Base-by-base conservation (phyloP, 2,797 vertebrate species). In the Bucorvus abyssinicus region DNA sequence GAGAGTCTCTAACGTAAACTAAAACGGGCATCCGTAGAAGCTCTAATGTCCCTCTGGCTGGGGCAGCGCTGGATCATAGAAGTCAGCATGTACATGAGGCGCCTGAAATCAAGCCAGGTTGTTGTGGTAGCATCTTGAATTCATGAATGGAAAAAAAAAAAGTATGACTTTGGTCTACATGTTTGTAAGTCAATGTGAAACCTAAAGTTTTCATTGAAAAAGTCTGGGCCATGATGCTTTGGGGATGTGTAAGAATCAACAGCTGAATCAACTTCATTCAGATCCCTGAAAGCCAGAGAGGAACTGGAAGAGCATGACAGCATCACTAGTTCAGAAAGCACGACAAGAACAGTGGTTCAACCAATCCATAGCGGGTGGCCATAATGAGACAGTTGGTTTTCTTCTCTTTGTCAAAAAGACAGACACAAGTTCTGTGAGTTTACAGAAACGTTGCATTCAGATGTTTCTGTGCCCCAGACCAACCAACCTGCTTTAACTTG, bases 81-180 rank as follows among this genome's bases (percentile, higher is more conserved):
- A 23, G 9, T 38, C n/a, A 44, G 6, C 0, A 0, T 23, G 49
- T 53, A 68, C 0, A 0, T 36, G 26, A 89, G 78, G 44, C 44
- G 75, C 34, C 36, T 60, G 30, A 82, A 91, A 76, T 82, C 53
- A 68, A 79, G 29, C 22, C 59, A 77, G 22, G 23, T 7, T 76
- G 45, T 30, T 78, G 70, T 2, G 1, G 53, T 1, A 53, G 30
- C 32, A 61, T 7, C 21, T 61, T 30, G 5, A 73, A n/a, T n/a
- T n/a, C n/a, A n/a, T n/a, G n/a, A n/a, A n/a, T n/a, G n/a, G n/a
- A n/a, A n/a, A n/a, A n/a, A n/a, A n/a, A n/a, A n/a, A n/a, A n/a
- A n/a, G n/a, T n/a, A n/a, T n/a, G n/a, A n/a, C n/a, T n/a, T n/a
- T n/a, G n/a, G n/a, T n/a, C n/a, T n/a, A n/a, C n/a, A n/a, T n/a